Conservation (phyloP, 2,888 invertebrate genomes). For the Mylabris sibirica region DNA sequence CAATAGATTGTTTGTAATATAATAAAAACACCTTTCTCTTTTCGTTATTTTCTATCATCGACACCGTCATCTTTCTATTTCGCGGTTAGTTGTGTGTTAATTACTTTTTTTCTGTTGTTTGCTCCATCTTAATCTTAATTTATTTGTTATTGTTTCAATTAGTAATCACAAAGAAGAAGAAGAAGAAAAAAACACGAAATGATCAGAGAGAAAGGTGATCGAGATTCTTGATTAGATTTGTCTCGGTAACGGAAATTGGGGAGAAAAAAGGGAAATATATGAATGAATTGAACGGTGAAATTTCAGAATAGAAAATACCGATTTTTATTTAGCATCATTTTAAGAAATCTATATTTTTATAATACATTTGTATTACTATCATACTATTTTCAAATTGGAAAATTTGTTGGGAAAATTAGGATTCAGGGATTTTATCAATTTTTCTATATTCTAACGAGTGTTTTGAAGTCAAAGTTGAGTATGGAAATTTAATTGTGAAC, state of each 20-base stretch:
- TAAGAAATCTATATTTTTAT: too few species aligned
- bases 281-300: background rate
- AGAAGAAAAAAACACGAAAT: background rate
- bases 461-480: too few species aligned
- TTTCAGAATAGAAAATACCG: too few species aligned
- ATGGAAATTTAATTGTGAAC: too few species aligned
- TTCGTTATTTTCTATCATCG: background rate
- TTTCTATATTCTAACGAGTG: too few species aligned
- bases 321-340: too few species aligned
- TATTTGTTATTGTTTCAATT: background rate
- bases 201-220: background rate
- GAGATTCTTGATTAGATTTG: background rate
- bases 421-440: too few species aligned
- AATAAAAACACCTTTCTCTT: slow-evolving; percentile 11
- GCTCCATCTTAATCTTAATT: too few species aligned
- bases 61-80: background rate
- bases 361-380: background rate
- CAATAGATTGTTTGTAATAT: background rate
- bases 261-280: background rate
- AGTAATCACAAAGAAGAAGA: background rate
- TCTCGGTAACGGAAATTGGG: background rate
- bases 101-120: background rate
- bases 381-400: background rate
- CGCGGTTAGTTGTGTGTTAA: background rate
- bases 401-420: too few species aligned